These are phyloP conservation scores for Embidobia sp. DNA, from an alignment of 2,888 invertebrate genomes.

Conservation along the genomic window DNA sequence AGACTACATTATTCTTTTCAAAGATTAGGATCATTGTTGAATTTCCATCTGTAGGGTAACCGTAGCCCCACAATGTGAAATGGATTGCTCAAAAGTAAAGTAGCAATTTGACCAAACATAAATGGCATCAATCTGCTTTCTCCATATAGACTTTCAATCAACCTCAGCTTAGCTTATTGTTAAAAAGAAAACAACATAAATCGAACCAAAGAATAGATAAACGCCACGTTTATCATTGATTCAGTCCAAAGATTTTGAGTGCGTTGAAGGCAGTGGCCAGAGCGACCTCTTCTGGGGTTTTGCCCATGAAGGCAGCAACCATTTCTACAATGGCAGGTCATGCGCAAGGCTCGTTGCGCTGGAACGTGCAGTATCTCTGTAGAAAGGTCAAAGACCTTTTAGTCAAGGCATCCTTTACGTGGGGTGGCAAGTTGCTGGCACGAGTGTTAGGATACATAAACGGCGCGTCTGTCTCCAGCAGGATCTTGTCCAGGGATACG, in stretches of 20 bases:
- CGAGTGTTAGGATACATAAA: slow-evolving; percentile 98
- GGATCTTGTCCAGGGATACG: slow-evolving; percentile 90
- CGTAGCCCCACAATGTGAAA: too few species aligned
- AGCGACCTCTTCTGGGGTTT: slow-evolving; percentile 94
- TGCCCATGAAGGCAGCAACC: slow-evolving; percentile 94
- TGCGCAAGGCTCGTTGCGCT: slow-evolving; percentile 97
- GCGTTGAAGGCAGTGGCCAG: slow-evolving; percentile 95
- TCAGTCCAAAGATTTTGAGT: slow-evolving; percentile 92
- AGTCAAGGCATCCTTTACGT: slow-evolving; percentile 93
- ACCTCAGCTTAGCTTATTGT: neutral
- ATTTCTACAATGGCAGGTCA: slow-evolving; percentile 96
- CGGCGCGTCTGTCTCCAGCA: slow-evolving; percentile 97
- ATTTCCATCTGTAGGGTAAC: too few species aligned
- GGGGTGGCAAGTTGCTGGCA: slow-evolving; percentile 93
- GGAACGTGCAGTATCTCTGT: slow-evolving; percentile 96
- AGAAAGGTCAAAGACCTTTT: slow-evolving; percentile 92
- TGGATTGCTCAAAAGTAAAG: too few species aligned
- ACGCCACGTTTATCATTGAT: slow-evolving; percentile 84
- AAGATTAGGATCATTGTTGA: too few species aligned
- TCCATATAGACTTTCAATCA: too few species aligned
- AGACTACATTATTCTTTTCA: too few species aligned
- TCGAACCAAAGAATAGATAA: neutral
- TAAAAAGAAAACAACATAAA: neutral
- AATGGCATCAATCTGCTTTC: too few species aligned
- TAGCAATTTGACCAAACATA: too few species aligned